Evolutionary conservation across 2,113 vertebrate species (phyloP), one percentile per base, ranked within the genome.

Genomic region (Megaceryle torquata): DNA sequence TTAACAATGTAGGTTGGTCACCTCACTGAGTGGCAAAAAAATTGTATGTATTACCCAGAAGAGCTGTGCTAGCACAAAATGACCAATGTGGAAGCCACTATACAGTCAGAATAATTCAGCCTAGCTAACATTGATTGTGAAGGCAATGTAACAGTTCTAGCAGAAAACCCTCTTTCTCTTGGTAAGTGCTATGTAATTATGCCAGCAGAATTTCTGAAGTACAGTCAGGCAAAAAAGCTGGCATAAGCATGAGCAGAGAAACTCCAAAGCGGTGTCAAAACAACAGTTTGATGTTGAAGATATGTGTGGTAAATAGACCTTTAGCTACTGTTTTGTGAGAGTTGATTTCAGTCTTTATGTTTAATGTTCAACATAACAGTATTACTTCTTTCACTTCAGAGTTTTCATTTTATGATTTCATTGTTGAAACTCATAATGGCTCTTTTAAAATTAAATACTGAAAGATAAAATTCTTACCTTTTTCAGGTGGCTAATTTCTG

Each of bases 131-230:
- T 39, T 94, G 56, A 90, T 91, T 94, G 59, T 70, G 68, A 88
- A 89, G 79, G 70, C 67, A 89, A 69, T 90, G 92, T 50, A 86
- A 77, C 4, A 86, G 67, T 35, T 39, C 75, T 67, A 82, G 88
- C 76, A 94, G 92, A 94, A 94, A 90, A 21, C 53, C 21, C 65
- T 84, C 84, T 87, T 91, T 95, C 81, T 89, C 63, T 79, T 64
- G 53, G 1, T 79, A 79, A 79, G 46, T 68, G 70, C 65, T 85
- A 11, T 84, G 78, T 82, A 93, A 94, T 89, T 67, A 41, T 71
- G 69, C 89, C 85, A 95, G 76, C 75, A 90, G 88, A 85, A 94
- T 91, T 94, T 93, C 95, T 94, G 79, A 88, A 92, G 75, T 85
- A 95, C 78, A 76, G 61, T 87, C 86, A 83, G 79, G 86, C 91